Evolutionary conservation across 2,888 invertebrate species (phyloP), one percentile per base, ranked within the genome.

Genomic region (Ichneumoninae sp.): DNA sequence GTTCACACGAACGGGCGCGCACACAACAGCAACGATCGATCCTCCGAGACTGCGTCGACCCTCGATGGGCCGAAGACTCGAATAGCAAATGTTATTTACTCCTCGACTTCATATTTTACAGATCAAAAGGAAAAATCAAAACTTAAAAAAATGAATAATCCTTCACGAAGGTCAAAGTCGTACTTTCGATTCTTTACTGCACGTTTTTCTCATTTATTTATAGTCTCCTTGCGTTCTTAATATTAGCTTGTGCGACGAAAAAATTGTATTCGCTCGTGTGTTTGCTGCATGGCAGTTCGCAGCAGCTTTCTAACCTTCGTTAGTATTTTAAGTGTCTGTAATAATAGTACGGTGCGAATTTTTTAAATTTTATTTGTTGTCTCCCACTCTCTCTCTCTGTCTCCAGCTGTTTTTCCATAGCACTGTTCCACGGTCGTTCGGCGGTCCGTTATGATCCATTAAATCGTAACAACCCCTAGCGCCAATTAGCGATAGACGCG

Each of bases 401-500:
- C 47, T 40, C 10, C 52, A 10, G 36, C 69, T 22, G 19, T 36
- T 50, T 76, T 54, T 65, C n/a, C 54, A 57, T 6, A 8, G 52
- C 19, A 70, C 44, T 3, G 40, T 40, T 79, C 65, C 79, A 83
- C 54, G 83, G 79, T 70, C 79, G 66, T 70, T 22, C 52, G 65
- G 66, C n/a, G 75, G 36, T 74, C 70, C 47, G 75, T 79, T 79
- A 80, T 54, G 75, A 79, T n/a, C 75, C 83, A 80, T 83, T 83
- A 80, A 83, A 83, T 80, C 33, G 65, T 75, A 83, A 80, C 79
- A 80, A 83, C 74, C 83, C 83, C 54, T 63, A 26, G 8, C 54
- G 79, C 79, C 83, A 83, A 83, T 83, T 80, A 80, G 57, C 75
- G 65, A 63, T 47, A 52, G 52, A 63, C 71, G 33, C 40, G 33